These are phyloP conservation scores for Drosophila insularis DNA, from an alignment of 1,140 invertebrate genomes.

Conservation along the genomic window DNA sequence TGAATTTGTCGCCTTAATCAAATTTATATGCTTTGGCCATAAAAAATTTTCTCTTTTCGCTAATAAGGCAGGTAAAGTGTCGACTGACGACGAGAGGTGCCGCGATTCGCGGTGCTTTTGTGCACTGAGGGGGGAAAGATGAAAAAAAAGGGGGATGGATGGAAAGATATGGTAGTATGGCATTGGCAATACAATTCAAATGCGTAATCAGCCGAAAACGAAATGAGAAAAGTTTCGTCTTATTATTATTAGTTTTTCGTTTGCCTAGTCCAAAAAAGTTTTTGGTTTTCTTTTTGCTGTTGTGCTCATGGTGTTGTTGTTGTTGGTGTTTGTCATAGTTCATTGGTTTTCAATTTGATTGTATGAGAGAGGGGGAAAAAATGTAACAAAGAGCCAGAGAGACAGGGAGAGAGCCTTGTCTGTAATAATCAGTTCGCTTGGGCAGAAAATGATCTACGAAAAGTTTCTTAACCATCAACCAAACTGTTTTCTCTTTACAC, in stretches of 20 bases:
- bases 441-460: slow-evolving; percentile 61
- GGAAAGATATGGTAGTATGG: neutral
- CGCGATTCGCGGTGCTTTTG: neutral
- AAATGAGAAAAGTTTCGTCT: slow-evolving; percentile 81
- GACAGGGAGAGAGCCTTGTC: slow-evolving; percentile 57
- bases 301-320: neutral
- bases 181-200: slow-evolving; percentile 70
- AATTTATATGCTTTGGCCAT: slow-evolving; percentile 46
- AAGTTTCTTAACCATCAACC: slow-evolving; percentile 39
- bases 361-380: neutral
- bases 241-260: slow-evolving; percentile 79
- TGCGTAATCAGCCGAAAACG: slow-evolving; percentile 72
- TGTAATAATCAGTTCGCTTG: slow-evolving; percentile 73
- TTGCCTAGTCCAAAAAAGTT: slow-evolving; percentile 40
- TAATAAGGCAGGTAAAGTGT: slow-evolving; percentile 42
- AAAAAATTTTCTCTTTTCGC: slow-evolving; percentile 47
- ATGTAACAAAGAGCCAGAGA: no score
- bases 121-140: neutral
- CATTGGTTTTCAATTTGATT: slow-evolving; percentile 82
- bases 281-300: slow-evolving; percentile 44
- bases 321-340: slow-evolving; percentile 72
- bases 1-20: slow-evolving; percentile 75
- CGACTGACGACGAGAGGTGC: slow-evolving; percentile 3
- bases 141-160: neutral
- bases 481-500: slow-evolving; percentile 10